Evolutionary conservation across 1,140 invertebrate species (phyloP), one percentile per base, ranked within the genome.

Genomic region (Brachionus calyciflorus): DNA sequence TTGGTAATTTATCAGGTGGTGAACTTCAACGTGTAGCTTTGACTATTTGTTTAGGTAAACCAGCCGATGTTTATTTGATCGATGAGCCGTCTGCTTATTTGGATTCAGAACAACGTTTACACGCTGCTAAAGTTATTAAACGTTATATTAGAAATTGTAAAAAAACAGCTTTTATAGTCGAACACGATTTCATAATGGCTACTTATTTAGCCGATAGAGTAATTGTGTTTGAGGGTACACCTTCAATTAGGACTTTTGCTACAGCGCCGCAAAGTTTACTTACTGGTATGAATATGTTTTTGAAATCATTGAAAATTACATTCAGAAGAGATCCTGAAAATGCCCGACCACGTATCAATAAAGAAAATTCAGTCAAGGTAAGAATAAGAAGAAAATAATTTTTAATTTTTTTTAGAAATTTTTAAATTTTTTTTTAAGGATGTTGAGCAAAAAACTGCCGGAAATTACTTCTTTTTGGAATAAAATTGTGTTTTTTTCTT

Each of bases 111-210:
- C 97, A 99, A 87, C 96, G 97, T 97, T 88, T 99, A 37, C 93
- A 98, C 77, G 95, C 96, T 75, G 96, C 97, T 78, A 99, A 99
- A 89, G 96, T 98, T 82, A 98, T 98, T 79, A 98, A 97, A 86
- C 88, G 93, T 79, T 99, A 97, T 83, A 97, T 99, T 85, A 87
- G 99, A 44, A 96, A 99, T 82, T 93, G 96, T 0, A 99, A 99
- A 87, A 96, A 98, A 84, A 99, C 96, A 28, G 97, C 95, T 30
- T 99, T 99, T 85, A 91, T 99, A 30, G 97, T 99, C 0, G 97
- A 99, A 89, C 97, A 99, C 90, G 97, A 99, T 89, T 99, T 99
- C 82, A 99, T 99, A 70, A 99, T 99, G 97, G 95, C 96, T 2
- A 99, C 97, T 0, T 99, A 99, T 86, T 87, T 99, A 46, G 95